Conservation (phyloP, 2,888 invertebrate genomes). For the Heteropelma amictum region DNA sequence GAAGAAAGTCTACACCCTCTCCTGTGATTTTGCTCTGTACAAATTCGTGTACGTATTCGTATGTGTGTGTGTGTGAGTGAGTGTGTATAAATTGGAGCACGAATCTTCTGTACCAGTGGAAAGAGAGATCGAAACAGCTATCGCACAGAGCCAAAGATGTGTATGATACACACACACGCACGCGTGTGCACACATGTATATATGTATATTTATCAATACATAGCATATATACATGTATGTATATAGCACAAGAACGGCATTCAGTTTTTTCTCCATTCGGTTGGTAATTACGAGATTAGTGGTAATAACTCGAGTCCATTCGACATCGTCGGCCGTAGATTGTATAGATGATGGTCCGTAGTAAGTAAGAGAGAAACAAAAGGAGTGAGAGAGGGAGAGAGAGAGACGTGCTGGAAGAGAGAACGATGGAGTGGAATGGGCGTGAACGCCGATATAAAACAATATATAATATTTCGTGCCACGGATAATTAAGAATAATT, state of each 20-base stretch:
- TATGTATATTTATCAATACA: not conserved
- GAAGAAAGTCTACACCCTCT: conserved; percentile 39
- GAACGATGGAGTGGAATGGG: conserved; percentile 45
- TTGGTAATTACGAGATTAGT: conserved; percentile 68
- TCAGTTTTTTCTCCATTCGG: conserved; percentile 59
- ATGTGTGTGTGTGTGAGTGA: not conserved
- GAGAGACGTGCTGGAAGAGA: not conserved
- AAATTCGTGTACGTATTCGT: not conserved
- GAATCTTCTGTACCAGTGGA: conserved; percentile 20
- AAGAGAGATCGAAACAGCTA: not conserved
- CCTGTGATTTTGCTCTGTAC: conserved; percentile 10
- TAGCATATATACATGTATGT: conserved; percentile 22
- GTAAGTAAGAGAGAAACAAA: not conserved
- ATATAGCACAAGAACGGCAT: conserved; percentile 14
- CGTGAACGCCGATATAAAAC: conserved; percentile 55
- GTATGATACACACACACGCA: not conserved
- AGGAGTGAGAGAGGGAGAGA: not conserved
- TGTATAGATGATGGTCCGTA: conserved; percentile 46
- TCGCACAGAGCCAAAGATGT: not conserved
- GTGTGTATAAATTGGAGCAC: conserved; percentile 8
- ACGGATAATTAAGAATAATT: conserved; percentile 72
- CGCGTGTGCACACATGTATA: not conserved
- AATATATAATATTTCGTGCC: conserved; percentile 67
- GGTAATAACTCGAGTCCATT: conserved; percentile 63
- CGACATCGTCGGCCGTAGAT: conserved; percentile 54